Conservation (phyloP, 2,888 invertebrate genomes). For the Drosophila nr. perissopoda region DNA sequence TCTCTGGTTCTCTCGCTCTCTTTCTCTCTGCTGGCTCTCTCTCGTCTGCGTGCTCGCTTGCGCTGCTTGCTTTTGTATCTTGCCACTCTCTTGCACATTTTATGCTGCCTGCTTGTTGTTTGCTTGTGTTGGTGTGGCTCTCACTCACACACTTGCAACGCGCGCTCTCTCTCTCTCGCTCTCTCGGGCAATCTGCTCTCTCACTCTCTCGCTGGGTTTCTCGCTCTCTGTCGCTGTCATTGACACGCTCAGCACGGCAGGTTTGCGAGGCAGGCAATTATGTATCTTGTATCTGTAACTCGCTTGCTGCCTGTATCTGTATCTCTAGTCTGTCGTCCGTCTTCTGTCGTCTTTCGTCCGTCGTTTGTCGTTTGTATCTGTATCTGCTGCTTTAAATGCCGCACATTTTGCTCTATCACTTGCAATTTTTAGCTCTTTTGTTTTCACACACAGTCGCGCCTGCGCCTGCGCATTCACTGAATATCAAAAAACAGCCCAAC, state of each 20-base stretch:
- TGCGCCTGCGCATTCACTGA: constrained; percentile 67
- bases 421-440: constrained; percentile 57
- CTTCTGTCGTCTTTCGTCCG: background rate
- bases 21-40: background rate
- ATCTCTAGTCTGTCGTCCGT: constrained; percentile 17
- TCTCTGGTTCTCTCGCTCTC: constrained; percentile 21
- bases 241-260: constrained; percentile 73
- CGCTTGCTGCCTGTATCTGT: constrained; percentile 53
- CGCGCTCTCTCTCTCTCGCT: background rate
- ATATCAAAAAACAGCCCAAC: constrained; percentile 22
- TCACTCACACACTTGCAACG: constrained; percentile 55
- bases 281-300: constrained; percentile 78
- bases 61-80: constrained; percentile 36
- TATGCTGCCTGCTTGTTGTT: constrained; percentile 19
- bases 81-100: constrained; percentile 51
- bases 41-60: constrained; percentile 1
- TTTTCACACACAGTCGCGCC: constrained; percentile 54
- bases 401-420: constrained; percentile 78
- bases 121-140: constrained; percentile 63
- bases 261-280: constrained; percentile 71
- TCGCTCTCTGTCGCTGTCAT: constrained; percentile 57
- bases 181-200: background rate
- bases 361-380: constrained; percentile 20
- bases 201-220: constrained; percentile 2
- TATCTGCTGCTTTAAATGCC: constrained; percentile 62